Base-by-base conservation (phyloP, 2,113 vertebrate genomes). In the Megaceryle maxima region DNA sequence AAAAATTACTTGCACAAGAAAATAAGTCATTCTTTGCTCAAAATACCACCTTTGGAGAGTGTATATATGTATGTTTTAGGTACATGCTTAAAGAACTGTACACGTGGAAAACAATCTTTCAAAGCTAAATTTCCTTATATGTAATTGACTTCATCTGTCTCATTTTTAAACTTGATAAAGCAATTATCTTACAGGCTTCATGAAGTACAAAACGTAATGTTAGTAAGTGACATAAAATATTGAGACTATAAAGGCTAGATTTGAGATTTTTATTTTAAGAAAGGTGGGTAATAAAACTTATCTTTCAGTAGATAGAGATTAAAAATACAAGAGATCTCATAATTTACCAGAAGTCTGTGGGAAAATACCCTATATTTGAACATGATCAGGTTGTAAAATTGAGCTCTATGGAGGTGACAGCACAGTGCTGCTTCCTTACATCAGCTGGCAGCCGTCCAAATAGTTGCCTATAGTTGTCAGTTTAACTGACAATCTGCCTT, bases 271-370 rank as follows among this genome's bases (percentile, higher is more conserved):
- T 70, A 22, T 69, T 44, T 39, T 8, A 10, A 31, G 11, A 75
- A 9, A 37, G 1, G 1, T 2, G 1, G 2, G 10, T 59, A 75
- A 46, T 68, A 55, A 57, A 33, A 26, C 0, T 67, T 35, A n/a
- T 59, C 20, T 41, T 33, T 13, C 7, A 22, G 15, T 64, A 51
- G 22, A 3, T 46, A 41, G 25, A 26, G 5, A 35, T 78, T 73
- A 28, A 91, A 88, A 67, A 20, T 88, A 24, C 4, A 28, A 56
- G 35, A 11, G 4, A 19, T 69, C 17, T 88, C 37, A 29, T 59
- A 68, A 82, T 31, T 88, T 62, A 63, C 29, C 18, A 82, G 41
- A 66, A 3, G 3, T 73, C 31, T 91, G 11, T 69, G 31, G 31
- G 57, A 76, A 84, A 90, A 83, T 25, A 26, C 9, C 39, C 29